Evolutionary conservation across 2,113 vertebrate species (phyloP), one percentile per base, ranked within the genome.

Genomic region (Ceyx margarethae): DNA sequence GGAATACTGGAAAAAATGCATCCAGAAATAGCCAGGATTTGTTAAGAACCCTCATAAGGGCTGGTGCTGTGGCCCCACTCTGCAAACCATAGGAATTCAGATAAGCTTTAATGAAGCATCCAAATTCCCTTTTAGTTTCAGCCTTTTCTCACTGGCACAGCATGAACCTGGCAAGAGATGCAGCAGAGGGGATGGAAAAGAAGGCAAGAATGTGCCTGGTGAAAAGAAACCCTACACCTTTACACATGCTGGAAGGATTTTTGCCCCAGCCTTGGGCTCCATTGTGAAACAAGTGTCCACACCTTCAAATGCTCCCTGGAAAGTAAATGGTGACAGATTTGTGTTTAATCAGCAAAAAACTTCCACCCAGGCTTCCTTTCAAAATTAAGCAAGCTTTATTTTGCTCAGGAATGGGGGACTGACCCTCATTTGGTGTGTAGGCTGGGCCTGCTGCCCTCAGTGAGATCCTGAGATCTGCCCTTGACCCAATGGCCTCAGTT

Each of bases 11-110:
- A 66, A 88, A 72, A 81, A 61, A 84, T 77, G 65, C 61, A 84
- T 29, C 37, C 62, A 90, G 76, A 84, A 94, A 86, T 61, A 91
- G 33, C 73, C 73, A 83, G 51, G 1, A 2, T 85, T 95, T 77
- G 0, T 0, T 37, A 57, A 65, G 62, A 19, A 50, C 42, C 60
- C 33, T 81, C 61, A 13, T 2, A 1, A 57, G 43, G 40, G 69
- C 76, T 74, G 65, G 81, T 2, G 0, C 65, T 2, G 0, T 0
- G 2, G 79, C 67, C 87, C 26, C 1, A 0, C 4, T 22, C 80
- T 57, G 80, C 35, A 53, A 87, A 85, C 57, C 77, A 85, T 40
- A 0, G 0, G 31, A 78, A 71, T 58, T 82, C 81, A 65, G 66
- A 56, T 85, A 65, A 82, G 60, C 54, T 92, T 60, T 64, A 71